Evolutionary conservation across 2,888 invertebrate species (phyloP), one percentile per base, ranked within the genome.

Genomic region (Acanthoscelides obtectus): DNA sequence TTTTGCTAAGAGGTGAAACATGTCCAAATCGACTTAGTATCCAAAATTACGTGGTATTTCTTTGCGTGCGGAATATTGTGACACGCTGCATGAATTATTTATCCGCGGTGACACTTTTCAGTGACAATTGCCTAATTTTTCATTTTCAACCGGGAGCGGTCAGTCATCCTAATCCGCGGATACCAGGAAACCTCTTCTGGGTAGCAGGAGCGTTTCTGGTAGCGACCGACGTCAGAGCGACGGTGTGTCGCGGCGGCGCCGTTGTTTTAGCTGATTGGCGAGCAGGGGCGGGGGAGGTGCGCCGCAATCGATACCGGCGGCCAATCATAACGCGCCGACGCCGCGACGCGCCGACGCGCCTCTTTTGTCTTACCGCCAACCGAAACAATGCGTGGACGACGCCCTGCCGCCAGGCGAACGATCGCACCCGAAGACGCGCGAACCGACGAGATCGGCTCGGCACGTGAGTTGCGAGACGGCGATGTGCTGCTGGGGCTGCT

Each of bases 251-350:
- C 83, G 84, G 82, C 78, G 76, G 70, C 79, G 80, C 83, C 82
- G 83, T 84, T 85, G 85, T 85, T 85, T 85, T 84, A 85, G 84
- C 85, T 85, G 84, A 85, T 85, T 85, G 85, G 85, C 45, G 45
- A 45, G 12, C 45, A 45, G 45, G 45, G 45, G 83, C 84, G 84
- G 83, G 84, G 82, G 83, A 82, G 84, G 84, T 82, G 81, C 82
- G 82, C 83, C 80, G 81, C 82, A 84, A 84, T 84, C 85, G 84
- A 84, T 84, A 84, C 81, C 79, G 77, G 80, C 79, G 81, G 82
- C 81, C 83, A 81, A 83, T 85, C 84, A 85, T 84, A 83, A 79
- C 81, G 81, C 81, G 79, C 81, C 80, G 80, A 82, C 82, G 63
- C 63, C 22, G 22, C 67, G 20, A 20, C 63, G n/a, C 63, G 17